A percentile compares a stretch with the other conserved stretches of the same genome.
Conservation (phyloP, 2,797 vertebrate species). For the Liasis olivaceus region DNA sequence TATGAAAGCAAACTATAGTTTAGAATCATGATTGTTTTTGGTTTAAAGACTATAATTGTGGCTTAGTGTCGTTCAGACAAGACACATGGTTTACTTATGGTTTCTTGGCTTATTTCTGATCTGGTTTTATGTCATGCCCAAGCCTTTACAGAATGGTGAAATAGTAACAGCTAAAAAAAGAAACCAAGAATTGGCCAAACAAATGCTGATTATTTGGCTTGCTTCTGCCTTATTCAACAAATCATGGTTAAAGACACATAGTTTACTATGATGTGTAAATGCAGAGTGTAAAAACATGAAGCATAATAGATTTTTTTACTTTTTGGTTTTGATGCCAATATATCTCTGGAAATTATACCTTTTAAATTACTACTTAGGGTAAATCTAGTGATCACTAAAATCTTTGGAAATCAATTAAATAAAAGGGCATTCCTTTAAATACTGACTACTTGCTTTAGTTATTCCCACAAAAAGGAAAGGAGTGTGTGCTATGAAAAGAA, state of each 20-base stretch:
- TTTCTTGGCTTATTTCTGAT: background rate
- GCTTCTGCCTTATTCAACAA: background rate
- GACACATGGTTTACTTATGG: background rate
- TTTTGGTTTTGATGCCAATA: background rate
- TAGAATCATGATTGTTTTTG: background rate
- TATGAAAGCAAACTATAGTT: background rate
- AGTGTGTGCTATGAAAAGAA: background rate
- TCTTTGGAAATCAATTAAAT: background rate
- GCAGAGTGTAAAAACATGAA: background rate
- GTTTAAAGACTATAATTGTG: background rate
- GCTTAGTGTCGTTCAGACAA: background rate
- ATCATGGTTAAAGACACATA: background rate
- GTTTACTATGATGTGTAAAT: background rate
- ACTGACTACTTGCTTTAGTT: background rate
- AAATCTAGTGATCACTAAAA: background rate
- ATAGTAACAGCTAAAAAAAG: background rate
- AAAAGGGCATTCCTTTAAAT: background rate
- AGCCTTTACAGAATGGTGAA: background rate
- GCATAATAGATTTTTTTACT: background rate
- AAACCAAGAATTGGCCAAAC: background rate
- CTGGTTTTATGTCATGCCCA: background rate
- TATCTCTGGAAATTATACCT: background rate
- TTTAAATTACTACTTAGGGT: background rate
- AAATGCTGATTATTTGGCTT: background rate
- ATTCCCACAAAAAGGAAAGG: background rate